Conservation (phyloP, 53 echinoderm and acorn worm species). For the Echinarachnius parma region DNA sequence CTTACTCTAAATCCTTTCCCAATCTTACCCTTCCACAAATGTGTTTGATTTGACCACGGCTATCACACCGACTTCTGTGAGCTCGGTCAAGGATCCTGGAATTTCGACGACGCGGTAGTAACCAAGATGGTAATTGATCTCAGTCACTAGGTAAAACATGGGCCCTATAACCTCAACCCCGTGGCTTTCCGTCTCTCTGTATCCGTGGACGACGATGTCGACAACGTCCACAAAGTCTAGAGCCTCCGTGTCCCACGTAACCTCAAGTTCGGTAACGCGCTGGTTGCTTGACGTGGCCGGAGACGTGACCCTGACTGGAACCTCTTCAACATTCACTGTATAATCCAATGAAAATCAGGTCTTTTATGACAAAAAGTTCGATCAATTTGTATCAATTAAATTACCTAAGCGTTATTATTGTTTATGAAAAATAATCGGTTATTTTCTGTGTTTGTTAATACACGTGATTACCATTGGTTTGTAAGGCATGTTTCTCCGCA, state of each 20-base stretch:
- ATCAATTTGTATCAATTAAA: too few relatives aligned
- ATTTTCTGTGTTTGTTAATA: too few relatives aligned
- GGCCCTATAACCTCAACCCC: background rate
- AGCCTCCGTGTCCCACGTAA: slow-evolving; percentile 35
- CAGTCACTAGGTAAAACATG: background rate
- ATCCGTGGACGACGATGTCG: slow-evolving; percentile 39
- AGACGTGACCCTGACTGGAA: background rate
- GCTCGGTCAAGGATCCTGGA: background rate
- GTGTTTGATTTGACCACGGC: too few relatives aligned
- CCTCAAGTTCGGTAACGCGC: background rate
- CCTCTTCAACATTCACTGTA: slow-evolving; percentile 15
- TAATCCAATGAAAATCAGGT: too few relatives aligned
- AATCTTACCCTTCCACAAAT: too few relatives aligned
- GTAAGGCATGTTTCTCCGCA: too few relatives aligned
- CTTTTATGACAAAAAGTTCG: too few relatives aligned
- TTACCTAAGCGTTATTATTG: too few relatives aligned
- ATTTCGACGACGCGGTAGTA: background rate
- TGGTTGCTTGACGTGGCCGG: background rate
- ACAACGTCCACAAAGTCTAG: slow-evolving; percentile 19
- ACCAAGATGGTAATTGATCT: slow-evolving; percentile 5
- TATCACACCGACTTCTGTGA: background rate
- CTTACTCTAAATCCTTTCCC: too few relatives aligned
- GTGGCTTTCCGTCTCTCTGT: slow-evolving; percentile 11
- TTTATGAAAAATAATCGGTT: too few relatives aligned
- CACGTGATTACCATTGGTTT: too few relatives aligned